A percentile compares a stretch with the other conserved stretches of the same genome.
These are phyloP conservation scores for Drosophila affinis DNA, from an alignment of 2,888 invertebrate genomes.

Conservation along the genomic window DNA sequence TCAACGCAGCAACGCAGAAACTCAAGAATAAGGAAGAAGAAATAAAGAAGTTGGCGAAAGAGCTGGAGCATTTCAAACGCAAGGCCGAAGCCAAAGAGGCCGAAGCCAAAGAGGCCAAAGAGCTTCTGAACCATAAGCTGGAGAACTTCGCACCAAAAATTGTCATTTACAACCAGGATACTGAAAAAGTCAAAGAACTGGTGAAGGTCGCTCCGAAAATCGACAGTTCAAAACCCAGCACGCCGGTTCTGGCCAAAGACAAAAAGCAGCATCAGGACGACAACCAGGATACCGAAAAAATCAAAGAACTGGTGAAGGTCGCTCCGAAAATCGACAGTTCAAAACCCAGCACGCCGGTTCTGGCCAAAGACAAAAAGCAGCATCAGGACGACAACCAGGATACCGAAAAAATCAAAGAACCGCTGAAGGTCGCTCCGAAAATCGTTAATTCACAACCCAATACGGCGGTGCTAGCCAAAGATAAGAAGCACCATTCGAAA, in stretches of 20 bases:
- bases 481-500: conserved; percentile 35
- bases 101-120: background rate
- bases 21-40: conserved; percentile 19
- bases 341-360: background rate
- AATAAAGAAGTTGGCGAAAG: conserved; percentile 12
- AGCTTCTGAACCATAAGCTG: conserved; percentile 7
- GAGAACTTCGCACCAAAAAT: conserved; percentile 2
- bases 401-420: conserved; percentile 2
- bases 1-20: background rate
- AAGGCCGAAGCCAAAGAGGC: background rate
- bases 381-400: conserved; percentile 24
- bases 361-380: conserved; percentile 7
- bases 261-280: too few species aligned
- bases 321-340: background rate
- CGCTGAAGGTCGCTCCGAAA: conserved; percentile 6
- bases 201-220: background rate
- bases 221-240: too few species aligned
- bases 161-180: too few species aligned
- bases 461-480: background rate
- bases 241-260: too few species aligned
- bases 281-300: too few species aligned
- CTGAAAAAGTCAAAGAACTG: too few species aligned
- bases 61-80: conserved; percentile 11
- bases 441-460: background rate
- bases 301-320: conserved; percentile 9